Percentiles rank a stretch among this genome's conserved stretches.
phyloP scores from a whole-genome alignment of 2,113 vertebrate genomes.

The Talpa occidentalis region DNA sequence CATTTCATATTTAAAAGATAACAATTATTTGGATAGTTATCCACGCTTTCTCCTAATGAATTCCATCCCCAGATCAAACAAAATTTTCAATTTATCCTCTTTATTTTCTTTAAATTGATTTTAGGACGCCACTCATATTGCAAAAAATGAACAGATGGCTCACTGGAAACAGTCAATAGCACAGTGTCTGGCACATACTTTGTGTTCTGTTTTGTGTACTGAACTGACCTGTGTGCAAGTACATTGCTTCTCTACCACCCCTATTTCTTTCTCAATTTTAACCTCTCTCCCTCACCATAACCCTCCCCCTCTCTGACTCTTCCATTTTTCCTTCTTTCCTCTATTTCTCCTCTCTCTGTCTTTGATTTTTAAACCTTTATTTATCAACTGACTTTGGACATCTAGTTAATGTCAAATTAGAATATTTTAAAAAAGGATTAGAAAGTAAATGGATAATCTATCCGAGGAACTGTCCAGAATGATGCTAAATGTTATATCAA shows the following conservation, averaged over 20 bases:
- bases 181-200: neutral
- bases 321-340: too few species aligned
- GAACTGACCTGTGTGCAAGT: neutral
- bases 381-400: neutral
- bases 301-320: neutral
- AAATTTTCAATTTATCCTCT: neutral
- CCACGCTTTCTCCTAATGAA: neutral
- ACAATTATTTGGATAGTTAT: neutral
- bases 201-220: neutral
- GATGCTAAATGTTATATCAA: neutral
- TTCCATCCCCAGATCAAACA: neutral
- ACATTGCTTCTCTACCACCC: neutral
- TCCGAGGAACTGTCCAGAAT: neutral
- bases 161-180: neutral
- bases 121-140: neutral
- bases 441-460: neutral
- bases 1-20: slow-evolving; percentile 2
- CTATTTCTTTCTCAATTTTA: neutral
- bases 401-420: neutral
- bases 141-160: slow-evolving; percentile 3
- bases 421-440: neutral
- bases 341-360: neutral
- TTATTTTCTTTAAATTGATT: neutral
- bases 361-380: neutral
- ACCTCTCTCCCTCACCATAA: neutral